Evolutionary conservation across 2,113 vertebrate species (phyloP).

Genomic region (Prinia subflava): DNA sequence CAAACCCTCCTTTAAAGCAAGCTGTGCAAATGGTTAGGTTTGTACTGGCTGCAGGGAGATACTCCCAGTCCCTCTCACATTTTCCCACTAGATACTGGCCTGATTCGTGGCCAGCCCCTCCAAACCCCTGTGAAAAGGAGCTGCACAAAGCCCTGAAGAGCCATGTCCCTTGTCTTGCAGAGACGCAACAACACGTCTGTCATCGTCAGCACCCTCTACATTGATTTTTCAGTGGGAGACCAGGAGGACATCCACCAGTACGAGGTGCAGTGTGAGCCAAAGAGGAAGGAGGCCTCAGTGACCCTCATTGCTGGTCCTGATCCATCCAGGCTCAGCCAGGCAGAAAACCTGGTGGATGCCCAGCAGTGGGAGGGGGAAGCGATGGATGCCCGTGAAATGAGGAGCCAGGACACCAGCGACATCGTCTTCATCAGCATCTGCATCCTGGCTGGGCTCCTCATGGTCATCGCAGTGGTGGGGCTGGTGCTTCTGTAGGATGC

Average conservation of each 20-base stretch:
- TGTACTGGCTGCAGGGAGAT: background rate
- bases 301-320: constrained; percentile 80
- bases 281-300: constrained; percentile 84
- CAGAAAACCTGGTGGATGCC: constrained; percentile 73
- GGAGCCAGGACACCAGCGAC: constrained; percentile 88
- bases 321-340: constrained; percentile 72
- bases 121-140: background rate
- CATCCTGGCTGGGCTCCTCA: constrained; percentile 91
- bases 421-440: constrained; percentile 95
- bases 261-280: constrained; percentile 88
- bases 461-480: constrained; percentile 92
- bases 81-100: background rate
- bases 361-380: background rate
- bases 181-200: constrained; percentile 86
- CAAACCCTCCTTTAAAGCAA: background rate
- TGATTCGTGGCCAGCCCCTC: background rate
- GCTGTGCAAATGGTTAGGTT: background rate
- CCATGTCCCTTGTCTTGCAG: constrained; percentile 63
- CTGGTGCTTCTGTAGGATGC: constrained; percentile 85
- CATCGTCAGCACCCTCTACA: constrained; percentile 90
- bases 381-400: background rate
- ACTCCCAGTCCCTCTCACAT: background rate
- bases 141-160: background rate
- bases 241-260: constrained; percentile 86
- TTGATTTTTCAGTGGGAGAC: constrained; percentile 81